Evolutionary conservation across 1,140 invertebrate species (phyloP).

Genomic region (Bombyx mandarina): DNA sequence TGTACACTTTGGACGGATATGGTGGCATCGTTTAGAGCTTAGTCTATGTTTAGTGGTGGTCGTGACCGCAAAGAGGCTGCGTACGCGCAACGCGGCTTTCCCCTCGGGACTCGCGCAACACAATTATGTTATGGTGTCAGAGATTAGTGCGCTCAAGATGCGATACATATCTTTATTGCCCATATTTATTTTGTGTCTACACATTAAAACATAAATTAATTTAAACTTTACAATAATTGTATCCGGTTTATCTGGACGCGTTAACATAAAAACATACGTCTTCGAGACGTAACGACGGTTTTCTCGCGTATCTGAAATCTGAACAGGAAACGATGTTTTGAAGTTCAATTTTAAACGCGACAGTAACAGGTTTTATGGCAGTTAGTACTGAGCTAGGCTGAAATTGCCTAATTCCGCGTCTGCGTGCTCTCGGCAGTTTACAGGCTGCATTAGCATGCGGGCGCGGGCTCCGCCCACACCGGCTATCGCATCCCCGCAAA

Average conservation of each 20-base stretch:
- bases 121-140: slow-evolving; percentile 55
- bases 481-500: slow-evolving; percentile 50
- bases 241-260: not conserved
- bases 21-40: slow-evolving; percentile 54
- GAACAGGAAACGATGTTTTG: not conserved
- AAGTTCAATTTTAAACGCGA: slow-evolving; percentile 2
- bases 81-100: slow-evolving; percentile 25
- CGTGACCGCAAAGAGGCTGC: slow-evolving; percentile 43
- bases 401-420: slow-evolving; percentile 23
- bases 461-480: slow-evolving; percentile 45
- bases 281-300: not conserved
- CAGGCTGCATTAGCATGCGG: slow-evolving; percentile 48
- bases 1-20: slow-evolving; percentile 45
- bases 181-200: slow-evolving; percentile 22
- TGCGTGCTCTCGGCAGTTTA: slow-evolving; percentile 20
- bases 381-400: slow-evolving; percentile 6
- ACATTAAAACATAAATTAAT: slow-evolving; percentile 4
- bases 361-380: slow-evolving; percentile 1
- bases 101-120: slow-evolving; percentile 36
- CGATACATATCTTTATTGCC: slow-evolving; percentile 25
- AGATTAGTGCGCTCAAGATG: slow-evolving; percentile 27
- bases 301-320: not conserved
- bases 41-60: slow-evolving; percentile 51
- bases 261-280: not conserved
- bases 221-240: not conserved